Percentiles rank a stretch among this genome's conserved stretches.
These are phyloP conservation scores for Miniopterus natalensis DNA, from an alignment of 2,113 vertebrate genomes.

Conservation along the genomic window DNA sequence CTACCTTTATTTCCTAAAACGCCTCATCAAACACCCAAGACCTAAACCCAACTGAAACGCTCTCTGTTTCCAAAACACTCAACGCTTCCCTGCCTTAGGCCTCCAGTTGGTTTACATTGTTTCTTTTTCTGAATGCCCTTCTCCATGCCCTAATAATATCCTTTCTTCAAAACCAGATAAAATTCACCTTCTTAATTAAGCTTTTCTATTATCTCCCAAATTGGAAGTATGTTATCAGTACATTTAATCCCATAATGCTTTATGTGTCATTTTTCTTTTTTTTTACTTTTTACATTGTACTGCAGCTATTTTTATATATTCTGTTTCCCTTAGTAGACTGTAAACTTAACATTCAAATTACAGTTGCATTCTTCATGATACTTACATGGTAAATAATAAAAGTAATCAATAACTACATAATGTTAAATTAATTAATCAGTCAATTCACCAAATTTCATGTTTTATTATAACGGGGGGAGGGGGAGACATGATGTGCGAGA, in stretches of 20 bases:
- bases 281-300: neutral
- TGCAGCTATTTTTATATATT: neutral
- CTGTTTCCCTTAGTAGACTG: neutral
- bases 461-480: neutral
- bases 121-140: neutral
- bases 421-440: conserved; percentile 13
- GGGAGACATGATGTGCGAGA: neutral
- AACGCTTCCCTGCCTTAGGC: neutral
- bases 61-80: neutral
- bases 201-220: neutral
- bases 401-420: neutral
- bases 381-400: neutral
- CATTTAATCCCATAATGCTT: neutral
- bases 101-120: neutral
- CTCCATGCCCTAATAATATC: neutral
- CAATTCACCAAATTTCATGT: neutral
- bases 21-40: neutral
- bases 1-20: neutral
- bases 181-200: conserved; percentile 15
- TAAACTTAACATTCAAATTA: neutral
- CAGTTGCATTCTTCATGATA: neutral
- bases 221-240: neutral
- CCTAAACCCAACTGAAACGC: neutral
- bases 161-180: conserved; percentile 36
- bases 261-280: neutral